These are phyloP conservation scores for Agrotis ipsilon DNA, from an alignment of 2,888 invertebrate species.

Conservation along the genomic window DNA sequence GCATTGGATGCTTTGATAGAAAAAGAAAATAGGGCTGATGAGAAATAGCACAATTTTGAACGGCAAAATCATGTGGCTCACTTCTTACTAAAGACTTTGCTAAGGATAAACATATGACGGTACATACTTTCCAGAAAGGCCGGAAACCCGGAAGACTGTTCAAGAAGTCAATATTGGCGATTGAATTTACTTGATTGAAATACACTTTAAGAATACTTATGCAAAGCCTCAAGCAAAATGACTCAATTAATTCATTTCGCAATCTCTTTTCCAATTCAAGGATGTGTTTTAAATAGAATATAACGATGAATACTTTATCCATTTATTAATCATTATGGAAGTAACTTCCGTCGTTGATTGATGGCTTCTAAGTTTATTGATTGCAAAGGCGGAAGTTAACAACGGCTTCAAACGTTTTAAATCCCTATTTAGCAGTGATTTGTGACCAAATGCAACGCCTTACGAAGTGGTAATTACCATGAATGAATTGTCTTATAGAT, in stretches of 20 bases:
- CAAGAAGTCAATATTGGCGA: neutral
- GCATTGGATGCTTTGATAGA: no score
- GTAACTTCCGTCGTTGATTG: constrained; percentile 37
- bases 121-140: neutral
- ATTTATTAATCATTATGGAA: constrained; percentile 22
- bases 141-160: no score
- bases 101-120: neutral
- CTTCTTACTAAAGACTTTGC: neutral
- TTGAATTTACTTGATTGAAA: neutral
- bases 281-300: neutral
- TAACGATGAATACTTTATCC: constrained; percentile 1
- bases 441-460: constrained; percentile 14
- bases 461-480: constrained; percentile 7
- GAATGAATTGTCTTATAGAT: neutral
- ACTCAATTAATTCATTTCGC: neutral
- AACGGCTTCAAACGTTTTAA: neutral
- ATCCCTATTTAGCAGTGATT: constrained; percentile 5
- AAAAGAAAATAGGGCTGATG: no score
- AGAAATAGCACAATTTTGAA: neutral
- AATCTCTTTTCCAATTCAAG: neutral
- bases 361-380: constrained; percentile 23
- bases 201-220: neutral
- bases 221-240: neutral
- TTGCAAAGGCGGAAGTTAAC: constrained; percentile 16
- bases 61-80: neutral